Conservation (phyloP, 1,140 invertebrate species). For the Probaryconus sp. region DNA sequence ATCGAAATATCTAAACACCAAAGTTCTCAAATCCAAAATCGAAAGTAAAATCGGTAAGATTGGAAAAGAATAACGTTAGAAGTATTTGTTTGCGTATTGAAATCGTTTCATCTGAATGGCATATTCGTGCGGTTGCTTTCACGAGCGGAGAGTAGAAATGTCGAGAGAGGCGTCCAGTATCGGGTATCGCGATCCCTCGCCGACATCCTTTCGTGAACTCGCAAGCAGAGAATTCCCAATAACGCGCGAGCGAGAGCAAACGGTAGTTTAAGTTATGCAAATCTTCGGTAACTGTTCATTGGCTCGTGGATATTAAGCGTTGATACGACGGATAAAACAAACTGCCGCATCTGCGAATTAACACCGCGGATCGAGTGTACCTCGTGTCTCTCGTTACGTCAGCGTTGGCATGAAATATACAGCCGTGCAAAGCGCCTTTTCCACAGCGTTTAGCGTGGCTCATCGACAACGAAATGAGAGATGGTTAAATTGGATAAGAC, state of each 20-base stretch:
- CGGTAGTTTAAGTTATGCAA: constrained; percentile 64
- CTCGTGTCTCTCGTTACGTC: constrained; percentile 8
- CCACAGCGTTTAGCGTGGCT: too few species aligned
- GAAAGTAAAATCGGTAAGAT: too few species aligned
- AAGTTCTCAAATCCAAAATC: too few species aligned
- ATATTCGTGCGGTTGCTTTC: constrained; percentile 59
- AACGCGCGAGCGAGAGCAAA: constrained; percentile 51
- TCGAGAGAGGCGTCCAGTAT: constrained; percentile 46
- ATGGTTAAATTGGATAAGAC: neutral
- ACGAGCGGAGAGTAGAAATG: constrained; percentile 44
- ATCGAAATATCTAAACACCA: too few species aligned
- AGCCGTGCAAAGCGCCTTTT: neutral
- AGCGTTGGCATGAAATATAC: neutral
- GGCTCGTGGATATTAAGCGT: constrained; percentile 62
- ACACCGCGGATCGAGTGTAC: constrained; percentile 16
- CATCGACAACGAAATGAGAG: too few species aligned
- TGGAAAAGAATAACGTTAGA: constrained; percentile 46
- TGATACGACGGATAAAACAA: constrained; percentile 61
- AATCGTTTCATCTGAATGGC: constrained; percentile 48
- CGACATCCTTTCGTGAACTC: constrained; percentile 50
- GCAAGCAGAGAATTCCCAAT: constrained; percentile 52
- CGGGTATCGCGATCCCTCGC: constrained; percentile 44
- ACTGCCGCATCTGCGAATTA: constrained; percentile 26
- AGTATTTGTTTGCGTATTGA: constrained; percentile 51
- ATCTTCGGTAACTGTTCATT: constrained; percentile 64